Conservation (phyloP, 2,797 vertebrate genomes). For the Eospalax fontanierii region DNA sequence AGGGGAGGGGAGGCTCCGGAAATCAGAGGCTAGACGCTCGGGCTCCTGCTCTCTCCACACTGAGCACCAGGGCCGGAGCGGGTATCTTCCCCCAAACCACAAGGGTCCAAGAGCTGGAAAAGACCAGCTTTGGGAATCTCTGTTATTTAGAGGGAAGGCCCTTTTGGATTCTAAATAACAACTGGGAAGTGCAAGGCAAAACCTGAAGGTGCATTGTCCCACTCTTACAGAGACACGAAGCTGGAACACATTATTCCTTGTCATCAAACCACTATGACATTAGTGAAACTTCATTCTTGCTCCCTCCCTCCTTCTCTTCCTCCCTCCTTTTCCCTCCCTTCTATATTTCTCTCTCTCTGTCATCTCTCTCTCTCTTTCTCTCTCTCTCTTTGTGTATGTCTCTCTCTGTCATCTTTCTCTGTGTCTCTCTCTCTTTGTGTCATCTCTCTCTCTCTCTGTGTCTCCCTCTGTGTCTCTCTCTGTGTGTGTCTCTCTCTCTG, state of each 20-base stretch:
- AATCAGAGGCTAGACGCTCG: not conserved
- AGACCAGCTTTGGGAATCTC: not conserved
- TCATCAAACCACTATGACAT: conserved; percentile 44
- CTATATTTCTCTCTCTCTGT: accelerated
- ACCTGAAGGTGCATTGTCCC: conserved; percentile 70
- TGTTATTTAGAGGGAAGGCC: conserved; percentile 76
- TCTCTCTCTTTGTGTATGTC: too few species aligned
- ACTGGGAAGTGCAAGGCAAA: conserved; percentile 82
- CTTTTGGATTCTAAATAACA: conserved; percentile 82
- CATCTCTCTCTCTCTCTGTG: accelerated
- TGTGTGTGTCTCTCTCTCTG: too few species aligned
- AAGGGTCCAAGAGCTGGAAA: not conserved
- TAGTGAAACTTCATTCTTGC: not conserved
- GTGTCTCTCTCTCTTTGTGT: too few species aligned
- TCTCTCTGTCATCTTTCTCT: accelerated
- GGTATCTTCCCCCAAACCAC: conserved; percentile 31
- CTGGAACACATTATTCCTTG: conserved; percentile 57
- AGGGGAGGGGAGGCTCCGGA: not conserved
- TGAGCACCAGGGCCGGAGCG: not conserved
- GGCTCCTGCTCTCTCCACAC: not conserved
- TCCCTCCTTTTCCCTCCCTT: not conserved
- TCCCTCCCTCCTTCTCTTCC: accelerated
- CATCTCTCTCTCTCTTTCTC: too few species aligned
- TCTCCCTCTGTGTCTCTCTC: too few species aligned
- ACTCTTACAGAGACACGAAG: conserved; percentile 54